Evolutionary conservation across 2,888 invertebrate species (phyloP), one percentile per base, ranked within the genome.

Genomic region (Folsomia candida): DNA sequence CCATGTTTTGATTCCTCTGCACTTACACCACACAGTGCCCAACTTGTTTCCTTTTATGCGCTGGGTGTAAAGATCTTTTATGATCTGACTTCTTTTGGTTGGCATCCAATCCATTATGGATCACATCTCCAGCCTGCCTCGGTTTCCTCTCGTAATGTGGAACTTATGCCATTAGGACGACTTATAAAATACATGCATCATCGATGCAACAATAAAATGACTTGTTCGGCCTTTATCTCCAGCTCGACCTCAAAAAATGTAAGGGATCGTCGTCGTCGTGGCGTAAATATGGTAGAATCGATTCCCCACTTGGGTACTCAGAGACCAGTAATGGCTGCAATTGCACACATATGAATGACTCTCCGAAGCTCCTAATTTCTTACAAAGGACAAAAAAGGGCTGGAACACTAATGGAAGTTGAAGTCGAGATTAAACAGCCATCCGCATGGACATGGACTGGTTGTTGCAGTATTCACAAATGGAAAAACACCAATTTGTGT

Each of bases 171-270:
- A 72, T 64, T 72, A 61, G 28, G 29, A 57, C 67, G 66, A 69
- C 64, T 65, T 69, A 72, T 57, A 57, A 62, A 69, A 67, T 26
- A 64, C 72, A 72, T 72, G 67, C 67, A 72, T 72, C 70, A 72
- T 72, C 66, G 27, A 51, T 67, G 63, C 18, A 9, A 47, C 47
- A 47, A n/a, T n/a, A n/a, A n/a, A n/a, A n/a, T n/a, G n/a, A n/a
- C n/a, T n/a, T n/a, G n/a, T n/a, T n/a, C n/a, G n/a, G n/a, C n/a
- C n/a, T n/a, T n/a, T n/a, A n/a, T n/a, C n/a, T n/a, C n/a, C n/a
- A n/a, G n/a, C n/a, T n/a, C n/a, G n/a, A n/a, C n/a, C n/a, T n/a
- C n/a, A n/a, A n/a, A n/a, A n/a, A n/a, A n/a, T n/a, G n/a, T n/a
- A n/a, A n/a, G n/a, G n/a, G n/a, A n/a, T n/a, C n/a, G n/a, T n/a